Percentiles rank a stretch among this genome's conserved stretches.
Evolutionary conservation across 2,888 invertebrate genomes (phyloP).

Genomic region (Zootermopsis nevadensis): DNA sequence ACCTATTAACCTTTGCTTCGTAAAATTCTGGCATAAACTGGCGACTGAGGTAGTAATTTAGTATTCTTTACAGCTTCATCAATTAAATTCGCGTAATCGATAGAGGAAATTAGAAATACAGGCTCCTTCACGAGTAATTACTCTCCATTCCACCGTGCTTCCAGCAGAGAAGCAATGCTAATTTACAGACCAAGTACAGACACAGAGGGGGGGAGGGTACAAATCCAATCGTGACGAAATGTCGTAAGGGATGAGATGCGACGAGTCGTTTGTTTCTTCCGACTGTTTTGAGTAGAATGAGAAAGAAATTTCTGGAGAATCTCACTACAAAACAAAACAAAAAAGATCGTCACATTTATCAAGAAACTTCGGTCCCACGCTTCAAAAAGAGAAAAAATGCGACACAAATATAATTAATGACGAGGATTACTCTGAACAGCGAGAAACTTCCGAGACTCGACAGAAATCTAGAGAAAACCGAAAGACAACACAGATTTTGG

Average conservation of each 20-base stretch:
- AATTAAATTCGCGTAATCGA: neutral
- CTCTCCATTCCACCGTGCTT: neutral
- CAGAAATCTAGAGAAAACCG: neutral
- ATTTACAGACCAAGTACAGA: neutral
- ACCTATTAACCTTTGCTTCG: neutral
- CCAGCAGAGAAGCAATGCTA: neutral
- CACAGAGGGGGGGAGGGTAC: neutral
- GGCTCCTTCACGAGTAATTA: neutral
- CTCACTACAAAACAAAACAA: neutral
- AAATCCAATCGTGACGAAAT: neutral
- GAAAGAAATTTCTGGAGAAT: neutral
- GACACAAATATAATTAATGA: neutral
- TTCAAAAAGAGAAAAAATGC: neutral
- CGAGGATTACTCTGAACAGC: neutral
- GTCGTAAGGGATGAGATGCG: neutral
- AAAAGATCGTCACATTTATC: constrained; percentile 5
- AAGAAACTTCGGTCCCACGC: neutral
- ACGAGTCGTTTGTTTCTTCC: neutral
- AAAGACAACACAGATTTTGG: neutral
- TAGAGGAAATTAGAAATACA: neutral
- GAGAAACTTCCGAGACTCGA: neutral
- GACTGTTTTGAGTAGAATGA: neutral
- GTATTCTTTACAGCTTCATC: neutral
- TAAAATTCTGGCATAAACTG: neutral
- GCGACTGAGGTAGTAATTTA: neutral